Conservation (phyloP, 1,140 invertebrate genomes). For the Danaus plexippus region DNA sequence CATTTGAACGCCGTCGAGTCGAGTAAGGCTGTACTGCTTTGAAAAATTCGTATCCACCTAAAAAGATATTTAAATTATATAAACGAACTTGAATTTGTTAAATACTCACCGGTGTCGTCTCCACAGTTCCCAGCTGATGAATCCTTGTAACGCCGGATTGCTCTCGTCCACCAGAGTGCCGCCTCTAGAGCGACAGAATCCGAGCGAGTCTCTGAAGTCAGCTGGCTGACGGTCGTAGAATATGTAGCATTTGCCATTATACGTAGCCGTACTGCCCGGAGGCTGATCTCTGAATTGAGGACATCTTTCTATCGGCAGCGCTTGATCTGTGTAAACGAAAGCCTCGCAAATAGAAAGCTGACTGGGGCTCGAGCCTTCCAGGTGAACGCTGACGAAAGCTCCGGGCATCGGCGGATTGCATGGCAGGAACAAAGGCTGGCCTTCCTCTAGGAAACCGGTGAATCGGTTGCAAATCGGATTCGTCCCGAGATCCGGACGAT, state of each 20-base stretch:
- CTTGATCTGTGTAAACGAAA: constrained; percentile 96
- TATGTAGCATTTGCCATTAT: constrained; percentile 96
- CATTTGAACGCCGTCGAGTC: too few species aligned
- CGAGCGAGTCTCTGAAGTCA: constrained; percentile 84
- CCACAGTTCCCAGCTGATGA: constrained; percentile 96
- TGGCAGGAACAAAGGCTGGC: constrained; percentile 91
- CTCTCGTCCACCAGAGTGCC: constrained; percentile 93
- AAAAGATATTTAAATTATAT: too few species aligned
- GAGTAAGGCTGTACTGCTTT: too few species aligned
- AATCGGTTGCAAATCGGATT: constrained; percentile 95
- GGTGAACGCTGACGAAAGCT: constrained; percentile 92
- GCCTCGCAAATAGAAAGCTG: constrained; percentile 95
- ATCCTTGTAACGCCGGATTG: constrained; percentile 94
- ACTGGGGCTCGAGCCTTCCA: constrained; percentile 80
- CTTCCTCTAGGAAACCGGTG: constrained; percentile 88
- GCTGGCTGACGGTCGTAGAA: constrained; percentile 93
- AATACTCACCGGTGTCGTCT: constrained; percentile 81
- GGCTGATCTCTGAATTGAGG: constrained; percentile 94
- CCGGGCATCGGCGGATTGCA: constrained; percentile 96
- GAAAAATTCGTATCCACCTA: too few species aligned
- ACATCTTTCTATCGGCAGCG: constrained; percentile 92
- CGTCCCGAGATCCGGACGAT: constrained; percentile 91
- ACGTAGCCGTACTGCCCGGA: constrained; percentile 91
- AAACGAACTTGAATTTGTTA: not conserved
- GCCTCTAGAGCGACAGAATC: constrained; percentile 84